Evolutionary conservation across 1,140 invertebrate genomes (phyloP).

Genomic region (Zaprionus africanus): DNA sequence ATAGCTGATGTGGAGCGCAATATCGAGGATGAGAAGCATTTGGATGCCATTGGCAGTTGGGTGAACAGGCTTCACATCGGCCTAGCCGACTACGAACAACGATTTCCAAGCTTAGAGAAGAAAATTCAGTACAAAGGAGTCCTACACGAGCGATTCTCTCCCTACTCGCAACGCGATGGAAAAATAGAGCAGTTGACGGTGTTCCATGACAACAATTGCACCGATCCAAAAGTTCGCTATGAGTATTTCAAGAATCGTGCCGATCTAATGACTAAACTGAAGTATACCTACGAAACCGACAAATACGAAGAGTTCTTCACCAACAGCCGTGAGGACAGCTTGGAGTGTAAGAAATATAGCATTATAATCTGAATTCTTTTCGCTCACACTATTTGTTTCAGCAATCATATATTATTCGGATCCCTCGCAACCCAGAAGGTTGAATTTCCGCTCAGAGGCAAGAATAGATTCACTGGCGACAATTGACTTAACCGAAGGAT

Average conservation of each 20-base stretch:
- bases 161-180: slow-evolving; percentile 88
- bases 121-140: slow-evolving; percentile 90
- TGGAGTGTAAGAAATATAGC: slow-evolving; percentile 86
- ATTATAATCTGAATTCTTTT: not conserved
- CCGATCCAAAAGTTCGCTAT: slow-evolving; percentile 86
- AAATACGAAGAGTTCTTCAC: slow-evolving; percentile 88
- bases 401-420: slow-evolving; percentile 64
- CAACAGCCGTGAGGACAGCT: slow-evolving; percentile 88
- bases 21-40: slow-evolving; percentile 88
- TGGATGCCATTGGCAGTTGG: slow-evolving; percentile 92
- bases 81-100: slow-evolving; percentile 88
- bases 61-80: slow-evolving; percentile 89
- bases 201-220: slow-evolving; percentile 89
- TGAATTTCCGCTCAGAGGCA: slow-evolving; percentile 88
- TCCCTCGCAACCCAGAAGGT: slow-evolving; percentile 35
- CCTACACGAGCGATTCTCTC: slow-evolving; percentile 90
- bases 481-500: slow-evolving; percentile 44
- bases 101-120: slow-evolving; percentile 91
- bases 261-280: slow-evolving; percentile 88
- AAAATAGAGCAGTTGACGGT: slow-evolving; percentile 88
- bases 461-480: slow-evolving; percentile 69
- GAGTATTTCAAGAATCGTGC: slow-evolving; percentile 90
- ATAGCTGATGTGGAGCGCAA: slow-evolving; percentile 60
- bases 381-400: slow-evolving; percentile 15
- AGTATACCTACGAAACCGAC: slow-evolving; percentile 86